Conservation (phyloP, 2,113 vertebrate species). For the Cochlearius cochlearius region DNA sequence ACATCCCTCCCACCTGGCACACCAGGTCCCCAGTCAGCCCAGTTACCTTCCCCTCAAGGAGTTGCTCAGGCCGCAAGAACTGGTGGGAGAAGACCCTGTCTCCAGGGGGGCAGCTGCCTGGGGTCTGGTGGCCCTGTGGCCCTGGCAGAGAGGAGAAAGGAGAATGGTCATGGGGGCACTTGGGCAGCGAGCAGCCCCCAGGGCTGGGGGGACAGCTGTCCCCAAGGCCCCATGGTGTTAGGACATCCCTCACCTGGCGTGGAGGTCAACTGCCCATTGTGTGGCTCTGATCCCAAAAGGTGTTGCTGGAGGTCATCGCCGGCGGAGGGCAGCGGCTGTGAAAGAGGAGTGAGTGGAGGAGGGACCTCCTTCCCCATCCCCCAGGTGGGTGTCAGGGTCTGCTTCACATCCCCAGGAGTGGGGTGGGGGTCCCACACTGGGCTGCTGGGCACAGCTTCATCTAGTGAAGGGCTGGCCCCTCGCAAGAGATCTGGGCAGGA, state of each 20-base stretch:
- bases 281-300: constrained; percentile 39
- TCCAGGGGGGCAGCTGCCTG: constrained; percentile 68
- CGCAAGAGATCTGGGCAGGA: background rate
- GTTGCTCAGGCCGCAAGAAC: constrained; percentile 85
- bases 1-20: background rate
- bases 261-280: constrained; percentile 67
- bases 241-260: constrained; percentile 69
- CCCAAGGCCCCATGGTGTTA: background rate
- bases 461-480: background rate
- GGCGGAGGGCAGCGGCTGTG: constrained; percentile 77
- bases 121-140: constrained; percentile 58
- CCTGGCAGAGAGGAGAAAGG: constrained; percentile 43
- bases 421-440: background rate
- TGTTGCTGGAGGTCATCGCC: constrained; percentile 76
- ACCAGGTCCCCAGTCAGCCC: background rate
- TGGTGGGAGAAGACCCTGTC: constrained; percentile 84
- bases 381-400: background rate
- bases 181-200: background rate
- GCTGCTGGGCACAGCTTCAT: background rate
- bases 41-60: constrained; percentile 89
- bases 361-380: background rate
- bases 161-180: background rate
- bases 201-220: background rate
- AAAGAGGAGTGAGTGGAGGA: background rate
- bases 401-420: background rate